A percentile compares a stretch with the other conserved stretches of the same genome.
phyloP scores from a whole-genome alignment of 2,888 invertebrate genomes.

The Sipha maydis region DNA sequence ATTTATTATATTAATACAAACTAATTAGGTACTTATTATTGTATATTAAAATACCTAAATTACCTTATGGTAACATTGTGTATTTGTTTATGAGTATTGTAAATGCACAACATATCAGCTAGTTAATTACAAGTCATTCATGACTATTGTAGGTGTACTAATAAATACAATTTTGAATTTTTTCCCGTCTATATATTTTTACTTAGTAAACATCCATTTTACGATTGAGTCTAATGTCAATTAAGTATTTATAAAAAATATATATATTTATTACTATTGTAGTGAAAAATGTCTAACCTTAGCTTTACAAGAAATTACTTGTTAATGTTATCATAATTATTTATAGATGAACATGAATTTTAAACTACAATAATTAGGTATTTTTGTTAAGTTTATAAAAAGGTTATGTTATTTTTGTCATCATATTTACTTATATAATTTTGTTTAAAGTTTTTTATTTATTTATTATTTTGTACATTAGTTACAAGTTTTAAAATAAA shows the following conservation, averaged over 20 bases:
- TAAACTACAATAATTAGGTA: neutral
- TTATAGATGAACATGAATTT: neutral
- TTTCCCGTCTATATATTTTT: neutral
- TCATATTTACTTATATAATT: neutral
- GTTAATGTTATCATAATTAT: neutral
- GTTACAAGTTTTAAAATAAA: neutral
- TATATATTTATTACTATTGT: neutral
- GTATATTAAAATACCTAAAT: neutral
- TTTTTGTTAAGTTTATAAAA: neutral
- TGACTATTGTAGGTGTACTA: neutral
- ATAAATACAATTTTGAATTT: constrained; percentile 14
- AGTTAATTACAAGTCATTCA: constrained; percentile 26
- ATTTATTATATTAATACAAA: neutral
- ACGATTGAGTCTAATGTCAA: neutral
- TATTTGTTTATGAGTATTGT: neutral
- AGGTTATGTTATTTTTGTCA: too few relatives aligned
- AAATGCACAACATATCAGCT: neutral
- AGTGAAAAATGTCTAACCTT: constrained; percentile 11
- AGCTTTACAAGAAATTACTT: neutral
- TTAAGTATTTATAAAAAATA: constrained; percentile 15
- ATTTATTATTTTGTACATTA: neutral
- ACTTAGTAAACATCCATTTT: neutral
- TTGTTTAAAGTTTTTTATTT: neutral
- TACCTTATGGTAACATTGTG: neutral
- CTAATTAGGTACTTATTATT: neutral